Evolutionary conservation across 2,888 invertebrate species (phyloP), one percentile per base, ranked within the genome.

Genomic region (Drosophila kanekoi): DNA sequence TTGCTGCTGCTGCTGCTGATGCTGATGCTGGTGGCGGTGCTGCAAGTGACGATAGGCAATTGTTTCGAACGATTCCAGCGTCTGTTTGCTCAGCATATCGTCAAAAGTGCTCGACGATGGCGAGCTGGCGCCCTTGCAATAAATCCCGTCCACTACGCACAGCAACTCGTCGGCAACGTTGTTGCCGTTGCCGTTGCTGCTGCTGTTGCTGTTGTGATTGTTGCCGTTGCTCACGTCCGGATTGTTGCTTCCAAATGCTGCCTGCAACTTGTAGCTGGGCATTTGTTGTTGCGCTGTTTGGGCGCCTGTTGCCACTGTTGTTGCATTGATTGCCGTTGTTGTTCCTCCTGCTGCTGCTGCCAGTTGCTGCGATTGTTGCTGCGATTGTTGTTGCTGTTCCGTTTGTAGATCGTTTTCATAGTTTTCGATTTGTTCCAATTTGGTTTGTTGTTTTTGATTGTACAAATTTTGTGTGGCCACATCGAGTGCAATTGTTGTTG

Each of bases 401-500:
- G 87, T 81, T 88, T 81, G 72, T 32, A 85, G 58, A 57, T 82
- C 89, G 51, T 91, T 91, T 91, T 91, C 91, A 80, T 83, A 91
- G 73, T 91, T 91, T 91, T 91, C 91, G 63, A 91, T 90, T 90
- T 89, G 83, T 77, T 91, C 91, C 91, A 91, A 82, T 91, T 91
- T 91, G 28, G 73, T 68, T 91, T 91, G 91, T 83, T 91, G 90
- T 87, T 87, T 89, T 77, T 89, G 86, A 85, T 91, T 91, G 59
- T 80, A 90, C 33, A 81, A 54, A 69, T 91, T 91, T 91, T 91
- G 91, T 80, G 84, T 89, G 83, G 90, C 80, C 79, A 85, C 79
- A 77, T 85, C 85, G 70, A 84, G 78, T 81, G 74, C 73, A 45
- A 70, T 75, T 57, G 76, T 69, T 69, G 78, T 77, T 76, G 80